Base-by-base conservation (phyloP, 2,113 vertebrate genomes). In the Lates calcarifer region DNA sequence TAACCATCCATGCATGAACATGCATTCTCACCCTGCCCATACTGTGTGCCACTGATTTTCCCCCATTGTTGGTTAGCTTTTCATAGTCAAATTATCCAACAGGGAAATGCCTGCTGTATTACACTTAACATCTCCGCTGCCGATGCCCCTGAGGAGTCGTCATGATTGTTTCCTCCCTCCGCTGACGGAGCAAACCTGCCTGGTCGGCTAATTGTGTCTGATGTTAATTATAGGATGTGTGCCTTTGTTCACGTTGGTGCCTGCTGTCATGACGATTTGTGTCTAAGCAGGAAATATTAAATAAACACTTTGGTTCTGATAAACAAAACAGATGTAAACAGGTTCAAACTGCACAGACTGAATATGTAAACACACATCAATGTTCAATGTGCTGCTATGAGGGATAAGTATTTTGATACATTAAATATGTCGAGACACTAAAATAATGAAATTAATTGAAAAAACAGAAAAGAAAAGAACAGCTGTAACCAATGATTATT, bases 141-240 rank as follows among this genome's bases (percentile, higher is more conserved):
- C 0, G 81, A 76, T 81, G 90, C 86, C 93, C 91, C 92, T 39
- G 63, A 92, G 92, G 92, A 91, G 85, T 62, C 88, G 45, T 91
- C 89, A 74, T 35, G 57, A 74, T 64, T 63, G 81, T 81, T 90
- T 91, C 90, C 89, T 85, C 72, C 75, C 86, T 63, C 55, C n/a
- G 58, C 85, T 77, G 49, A 26, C 11, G 64, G 81, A 85, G 87
- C 65, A 18, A 82, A 86, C 57, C 87, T 55, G 87, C 58, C 74
- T 22, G 69, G 64, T 75, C 8, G 71, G 57, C 85, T 90, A 91
- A 92, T 92, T 92, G 88, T 91, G 80, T 85, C 74, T 74, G 87
- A 82, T 77, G 82, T 78, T 90, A 89, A 93, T 91, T 92, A 90
- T 86, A 87, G 90, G 81, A 90, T 70, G 74, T 83, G 76, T 57